A percentile compares a stretch with the other conserved stretches of the same genome.
Evolutionary conservation across 2,797 vertebrate species (phyloP).

Genomic region (Melanotaenia parkinsoni): DNA sequence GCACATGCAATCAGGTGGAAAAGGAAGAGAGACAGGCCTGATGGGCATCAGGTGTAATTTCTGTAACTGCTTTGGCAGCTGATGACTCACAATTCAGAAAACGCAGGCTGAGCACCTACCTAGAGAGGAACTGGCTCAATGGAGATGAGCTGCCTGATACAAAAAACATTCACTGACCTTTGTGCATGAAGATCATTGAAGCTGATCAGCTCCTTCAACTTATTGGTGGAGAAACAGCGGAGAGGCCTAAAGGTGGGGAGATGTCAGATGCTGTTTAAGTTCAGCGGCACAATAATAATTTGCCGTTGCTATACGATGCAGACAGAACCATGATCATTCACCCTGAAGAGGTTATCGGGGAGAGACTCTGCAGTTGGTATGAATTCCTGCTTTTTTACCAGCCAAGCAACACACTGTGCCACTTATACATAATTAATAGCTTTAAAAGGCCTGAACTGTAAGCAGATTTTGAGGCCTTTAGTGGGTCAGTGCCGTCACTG

Average conservation of each 20-base stretch:
- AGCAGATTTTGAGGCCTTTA: conserved; percentile 39
- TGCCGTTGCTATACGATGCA: conserved; percentile 5
- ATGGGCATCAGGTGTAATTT: conserved; percentile 84
- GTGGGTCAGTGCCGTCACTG: conserved; percentile 56
- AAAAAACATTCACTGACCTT: conserved; percentile 62
- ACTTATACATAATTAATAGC: conserved; percentile 57
- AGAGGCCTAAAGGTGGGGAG: conserved; percentile 31
- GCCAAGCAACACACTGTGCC: conserved; percentile 18
- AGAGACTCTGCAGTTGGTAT: neutral
- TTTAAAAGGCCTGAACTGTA: conserved; percentile 54
- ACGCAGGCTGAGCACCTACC: conserved; percentile 38
- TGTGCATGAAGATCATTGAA: conserved; percentile 67
- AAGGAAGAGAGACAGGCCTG: conserved; percentile 70
- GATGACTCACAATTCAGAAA: conserved; percentile 72
- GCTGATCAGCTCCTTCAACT: conserved; percentile 53
- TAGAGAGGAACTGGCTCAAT: conserved; percentile 49
- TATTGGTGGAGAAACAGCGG: conserved; percentile 22
- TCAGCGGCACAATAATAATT: conserved; percentile 22
- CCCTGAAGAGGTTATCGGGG: conserved; percentile 10
- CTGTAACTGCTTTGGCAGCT: conserved; percentile 74
- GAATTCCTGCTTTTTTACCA: conserved; percentile 10
- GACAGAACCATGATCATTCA: conserved; percentile 2
- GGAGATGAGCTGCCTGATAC: conserved; percentile 46
- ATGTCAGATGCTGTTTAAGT: conserved; percentile 43
- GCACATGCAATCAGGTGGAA: conserved; percentile 69